Base-by-base conservation (phyloP, 2,113 vertebrate genomes). In the Semnornis frantzii region DNA sequence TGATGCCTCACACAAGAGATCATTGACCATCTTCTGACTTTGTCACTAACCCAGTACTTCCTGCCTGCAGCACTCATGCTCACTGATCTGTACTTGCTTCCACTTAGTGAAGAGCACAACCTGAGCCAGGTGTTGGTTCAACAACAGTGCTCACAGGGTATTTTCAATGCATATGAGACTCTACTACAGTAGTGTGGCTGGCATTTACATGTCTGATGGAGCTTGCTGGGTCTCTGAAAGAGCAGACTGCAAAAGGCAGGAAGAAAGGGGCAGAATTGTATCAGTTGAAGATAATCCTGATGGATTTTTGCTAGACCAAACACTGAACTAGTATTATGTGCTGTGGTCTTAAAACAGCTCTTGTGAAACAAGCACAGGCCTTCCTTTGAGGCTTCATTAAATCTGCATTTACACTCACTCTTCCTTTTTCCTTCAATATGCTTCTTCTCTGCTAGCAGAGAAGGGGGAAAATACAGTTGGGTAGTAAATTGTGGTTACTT, bases 401-500 rank as follows among this genome's bases (percentile, higher is more conserved):
- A 70, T 62, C 59, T 93, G 34, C 66, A 8, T 62, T 75, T 90
- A 46, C 7, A 28, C 4, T 87, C 27, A 25, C 30, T 87, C 80
- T 93, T 90, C 62, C 88, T 84, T 93, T 89, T 82, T 75, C 65
- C 55, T 89, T 92, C 58, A n/a, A 0, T 52, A 46, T 82, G 23
- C 73, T 94, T 88, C 68, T 89, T 55, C 64, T 65, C 44, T 77
- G 27, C 50, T 30, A 75, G 55, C 80, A 92, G 70, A 95, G 79
- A 58, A 75, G 52, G 55, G 44, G 33, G 28, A 95, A 96, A 93
- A 72, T 75, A 83, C 92, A 76, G 94, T 92, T 93, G 62, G 50
- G 92, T 62, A 74, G 86, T 95, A 95, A 94, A 96, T 93, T 84
- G 83, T 88, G 92, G 93, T 92, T 95, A 96, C 96, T 96, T 96